Evolutionary conservation across 2,797 vertebrate genomes (phyloP).

Genomic region (Anabacerthia variegaticeps): DNA sequence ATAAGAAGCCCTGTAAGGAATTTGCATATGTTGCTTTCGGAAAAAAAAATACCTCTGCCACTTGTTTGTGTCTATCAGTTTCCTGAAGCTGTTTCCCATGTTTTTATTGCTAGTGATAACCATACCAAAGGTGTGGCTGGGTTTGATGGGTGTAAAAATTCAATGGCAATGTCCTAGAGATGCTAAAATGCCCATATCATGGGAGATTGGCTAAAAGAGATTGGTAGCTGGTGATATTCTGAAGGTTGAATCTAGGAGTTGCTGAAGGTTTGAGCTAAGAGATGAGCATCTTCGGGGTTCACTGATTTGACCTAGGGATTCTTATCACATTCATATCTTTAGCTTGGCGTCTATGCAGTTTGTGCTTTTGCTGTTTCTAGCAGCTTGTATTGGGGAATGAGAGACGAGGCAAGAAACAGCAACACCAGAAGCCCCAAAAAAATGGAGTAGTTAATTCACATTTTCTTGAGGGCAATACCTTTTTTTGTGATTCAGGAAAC

Average conservation of each 20-base stretch:
- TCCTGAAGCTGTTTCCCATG: not conserved
- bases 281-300: not conserved
- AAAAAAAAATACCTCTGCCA: not conserved
- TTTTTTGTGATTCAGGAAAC: slow-evolving; percentile 16
- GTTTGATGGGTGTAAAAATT: not conserved
- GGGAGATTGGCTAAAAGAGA: not conserved
- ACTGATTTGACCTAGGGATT: not conserved
- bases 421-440: slow-evolving; percentile 21
- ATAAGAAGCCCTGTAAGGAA: not conserved
- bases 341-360: not conserved
- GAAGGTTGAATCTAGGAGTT: not conserved
- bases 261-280: not conserved
- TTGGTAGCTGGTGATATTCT: not conserved
- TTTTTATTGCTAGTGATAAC: not conserved
- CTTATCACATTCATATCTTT: not conserved
- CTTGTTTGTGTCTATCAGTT: not conserved
- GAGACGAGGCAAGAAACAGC: slow-evolving; percentile 9
- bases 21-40: not conserved
- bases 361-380: not conserved
- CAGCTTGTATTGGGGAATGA: not conserved
- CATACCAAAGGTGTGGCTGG: not conserved
- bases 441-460: not conserved
- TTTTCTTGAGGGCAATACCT: slow-evolving; percentile 41
- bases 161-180: not conserved
- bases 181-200: not conserved